Base-by-base conservation (phyloP, 2,797 vertebrate genomes). In the Vultur gryphus region DNA sequence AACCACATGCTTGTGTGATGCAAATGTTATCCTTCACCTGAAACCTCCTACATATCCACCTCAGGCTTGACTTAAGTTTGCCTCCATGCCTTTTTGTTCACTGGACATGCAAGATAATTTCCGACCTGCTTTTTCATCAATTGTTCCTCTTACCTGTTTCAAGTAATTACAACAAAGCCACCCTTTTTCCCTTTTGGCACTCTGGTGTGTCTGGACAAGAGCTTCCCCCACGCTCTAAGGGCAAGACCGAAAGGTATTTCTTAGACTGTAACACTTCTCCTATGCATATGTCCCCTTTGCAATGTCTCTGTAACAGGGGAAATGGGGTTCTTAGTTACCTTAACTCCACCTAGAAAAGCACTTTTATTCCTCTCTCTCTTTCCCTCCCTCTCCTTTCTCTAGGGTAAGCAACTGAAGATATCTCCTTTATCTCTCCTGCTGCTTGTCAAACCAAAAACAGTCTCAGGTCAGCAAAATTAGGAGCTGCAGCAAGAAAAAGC, bases 391-490 rank as follows among this genome's bases (percentile, higher is more conserved):
- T 65, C 65, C 24, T 69, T 71, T 51, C 83, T 37, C 62, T 18
- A 48, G 43, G 13, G 24, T 20, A 84, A 93, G 86, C 51, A 62
- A 28, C 12, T 87, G 66, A 29, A 55, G 54, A 7, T 61, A 69
- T n/a, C 90, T 81, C 70, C 78, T 84, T 54, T 51, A 83, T 85
- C 87, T 89, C 52, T 79, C 44, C 55, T 49, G 49, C 48, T 41
- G 48, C 72, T 58, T 14, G 48, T 58, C 82, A 83, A 84, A 49
- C 89, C 62, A 93, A 72, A 86, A 55, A 1, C 70, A 44, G 39
- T 49, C 62, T 85, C 61, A 41, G 69, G 64, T 94, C 92, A 97
- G 95, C 90, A 95, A 67, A 91, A 89, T 10, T 1, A 61, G 64
- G 37, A 92, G 46, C 69, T 65, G 49, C 61, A 84, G 66, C 14